Evolutionary conservation across 1,140 invertebrate genomes (phyloP), one percentile per base, ranked within the genome.

Genomic region (Tetraneura akinire): DNA sequence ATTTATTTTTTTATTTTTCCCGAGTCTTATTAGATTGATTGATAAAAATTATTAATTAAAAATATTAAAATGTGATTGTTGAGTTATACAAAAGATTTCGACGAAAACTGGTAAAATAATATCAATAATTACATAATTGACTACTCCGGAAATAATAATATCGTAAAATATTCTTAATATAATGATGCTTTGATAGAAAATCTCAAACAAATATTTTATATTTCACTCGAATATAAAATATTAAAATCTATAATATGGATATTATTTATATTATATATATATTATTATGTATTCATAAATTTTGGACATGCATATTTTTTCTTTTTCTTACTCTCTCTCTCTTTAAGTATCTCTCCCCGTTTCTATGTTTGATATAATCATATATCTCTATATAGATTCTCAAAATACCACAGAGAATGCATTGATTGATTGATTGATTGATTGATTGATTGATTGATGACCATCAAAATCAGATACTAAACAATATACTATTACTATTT

Each of bases 351-450:
- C 32, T 37, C 8, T 37, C 32, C 32, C 32, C 32, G 8, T 68
- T 60, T 68, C n/a, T 45, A 45, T 68, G n/a, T 68, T 45, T 45
- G 5, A 10, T 45, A 11, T 21, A 23, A 62, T 45, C 5, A 68
- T 68, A 21, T 42, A n/a, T n/a, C n/a, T n/a, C n/a, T n/a, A n/a
- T n/a, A n/a, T n/a, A n/a, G n/a, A n/a, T 37, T 37, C 32, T 37
- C 8, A 37, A 37, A 37, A 4, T 37, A 4, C 8, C 32, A 4
- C 32, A 37, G 32, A 37, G 3, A 45, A 21, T 26, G 23, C 64
- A 68, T 45, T 68, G 64, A 45, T 45, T 42, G 37, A 68, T n/a
- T 68, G 37, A 2, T 21, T n/a, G n/a, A n/a, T n/a, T n/a, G n/a
- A 68, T 45, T 68, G 64, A 45, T 45, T 42, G 37, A 68, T n/a